Evolutionary conservation across 2,797 vertebrate genomes (phyloP).

Genomic region (Galagoides demidoff): DNA sequence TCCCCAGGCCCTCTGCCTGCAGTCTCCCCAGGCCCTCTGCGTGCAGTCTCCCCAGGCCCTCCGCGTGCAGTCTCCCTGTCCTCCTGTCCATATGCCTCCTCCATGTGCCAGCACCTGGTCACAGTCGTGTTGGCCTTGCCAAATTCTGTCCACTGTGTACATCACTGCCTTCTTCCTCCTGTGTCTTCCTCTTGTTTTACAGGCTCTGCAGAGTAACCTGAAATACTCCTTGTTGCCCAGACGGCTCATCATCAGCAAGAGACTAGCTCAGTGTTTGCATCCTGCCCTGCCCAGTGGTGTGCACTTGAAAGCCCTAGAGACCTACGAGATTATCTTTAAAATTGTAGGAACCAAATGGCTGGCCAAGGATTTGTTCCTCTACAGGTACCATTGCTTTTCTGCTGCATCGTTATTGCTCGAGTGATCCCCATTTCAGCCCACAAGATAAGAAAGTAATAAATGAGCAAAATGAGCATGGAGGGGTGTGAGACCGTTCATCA

Average conservation of each 20-base stretch:
- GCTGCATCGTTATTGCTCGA: not conserved
- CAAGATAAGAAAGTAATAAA: not conserved
- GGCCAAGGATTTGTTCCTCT: slow-evolving; percentile 97
- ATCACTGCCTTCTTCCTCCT: not conserved
- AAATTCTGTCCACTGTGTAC: fast-evolving
- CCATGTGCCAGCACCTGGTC: fast-evolving
- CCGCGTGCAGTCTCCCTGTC: fast-evolving
- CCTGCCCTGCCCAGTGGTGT: slow-evolving; percentile 98
- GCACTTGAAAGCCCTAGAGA: slow-evolving; percentile 98
- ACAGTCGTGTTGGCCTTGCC: fast-evolving
- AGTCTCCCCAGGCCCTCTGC: too few species aligned
- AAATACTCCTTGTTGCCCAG: slow-evolving; percentile 96
- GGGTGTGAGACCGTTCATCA: fast-evolving
- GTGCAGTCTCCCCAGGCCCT: too few species aligned
- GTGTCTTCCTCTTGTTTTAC: slow-evolving; percentile 31
- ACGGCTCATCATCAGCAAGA: slow-evolving; percentile 96
- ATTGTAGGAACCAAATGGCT: slow-evolving; percentile 99
- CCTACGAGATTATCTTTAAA: slow-evolving; percentile 98
- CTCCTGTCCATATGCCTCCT: not conserved
- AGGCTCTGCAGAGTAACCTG: slow-evolving; percentile 98
- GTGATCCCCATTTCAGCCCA: not conserved
- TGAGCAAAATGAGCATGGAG: fast-evolving
- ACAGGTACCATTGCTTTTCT: slow-evolving; percentile 90
- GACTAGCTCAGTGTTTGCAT: slow-evolving; percentile 96
- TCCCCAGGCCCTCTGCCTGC: too few species aligned